phyloP scores from a whole-genome alignment of 37 sponge, comb jelly and placozoan genomes.

The Aplysina aerophoba region DNA sequence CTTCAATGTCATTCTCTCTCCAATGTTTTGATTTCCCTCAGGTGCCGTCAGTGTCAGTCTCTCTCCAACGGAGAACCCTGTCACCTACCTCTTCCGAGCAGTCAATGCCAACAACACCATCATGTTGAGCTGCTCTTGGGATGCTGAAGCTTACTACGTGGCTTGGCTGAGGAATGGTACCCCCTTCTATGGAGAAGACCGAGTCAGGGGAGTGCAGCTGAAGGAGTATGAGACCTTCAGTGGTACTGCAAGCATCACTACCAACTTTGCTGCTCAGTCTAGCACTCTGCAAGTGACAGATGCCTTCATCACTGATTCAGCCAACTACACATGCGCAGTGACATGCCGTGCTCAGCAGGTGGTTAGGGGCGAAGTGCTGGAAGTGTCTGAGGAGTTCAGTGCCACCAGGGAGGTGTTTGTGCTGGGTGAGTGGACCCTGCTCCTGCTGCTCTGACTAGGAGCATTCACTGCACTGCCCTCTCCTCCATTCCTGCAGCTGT shows the following conservation, averaged over 20 bases:
- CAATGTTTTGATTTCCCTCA: no score
- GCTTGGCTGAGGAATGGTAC: not conserved
- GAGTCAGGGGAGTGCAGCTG: no score
- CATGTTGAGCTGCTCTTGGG: slow-evolving; percentile 11
- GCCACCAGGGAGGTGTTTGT: not conserved
- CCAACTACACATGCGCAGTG: slow-evolving; percentile 28
- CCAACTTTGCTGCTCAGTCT: no score
- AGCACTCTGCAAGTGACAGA: not conserved
- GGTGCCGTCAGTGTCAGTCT: no score
- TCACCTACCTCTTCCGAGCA: no score
- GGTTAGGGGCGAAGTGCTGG: not conserved
- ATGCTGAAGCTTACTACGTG: slow-evolving; percentile 9
- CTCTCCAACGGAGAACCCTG: no score
- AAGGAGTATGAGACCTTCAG: no score
- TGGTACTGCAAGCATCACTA: no score
- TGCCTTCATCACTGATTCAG: slow-evolving; percentile 28
- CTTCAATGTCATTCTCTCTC: no score
- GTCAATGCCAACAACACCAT: slow-evolving; percentile 5
- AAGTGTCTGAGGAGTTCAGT: not conserved
- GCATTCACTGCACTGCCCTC: not conserved
- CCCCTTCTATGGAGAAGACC: no score
- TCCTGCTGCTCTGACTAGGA: not conserved
- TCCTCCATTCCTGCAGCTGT: slow-evolving; percentile 11
- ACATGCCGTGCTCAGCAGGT: slow-evolving; percentile 1
- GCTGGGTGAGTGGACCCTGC: not conserved